Evolutionary conservation across 2,797 vertebrate genomes (phyloP), one percentile per base, ranked within the genome.

Genomic region (Pangasius macronema): DNA sequence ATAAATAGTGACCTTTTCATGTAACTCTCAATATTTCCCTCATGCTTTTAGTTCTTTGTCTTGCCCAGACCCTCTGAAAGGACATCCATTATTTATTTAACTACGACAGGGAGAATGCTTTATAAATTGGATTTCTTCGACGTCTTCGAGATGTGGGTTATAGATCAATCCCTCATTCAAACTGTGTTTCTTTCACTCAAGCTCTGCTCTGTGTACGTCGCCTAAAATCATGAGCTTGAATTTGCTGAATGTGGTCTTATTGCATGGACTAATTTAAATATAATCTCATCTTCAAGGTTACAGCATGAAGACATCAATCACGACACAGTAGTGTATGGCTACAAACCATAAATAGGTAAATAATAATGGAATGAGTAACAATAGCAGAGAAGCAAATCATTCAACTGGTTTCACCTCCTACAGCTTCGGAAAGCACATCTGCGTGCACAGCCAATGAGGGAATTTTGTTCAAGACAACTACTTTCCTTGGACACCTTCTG

Each of bases 41-140:
- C 86, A 88, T 75, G 86, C 89, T 87, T 88, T 91, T 87, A 88
- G 85, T 89, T 88, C 86, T 91, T 90, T 91, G 88, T 91, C 85
- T 89, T 89, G 85, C 75, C 84, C 51, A 83, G 85, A 88, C 86
- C 51, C 57, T 79, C 68, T 81, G 89, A 90, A 89, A 88, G 67
- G 83, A 85, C 84, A 89, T 91, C 82, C 82, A 89, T 91, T 91
- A 90, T 91, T 91, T 91, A 91, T 91, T 85, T 89, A 90, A 91
- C 91, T 89, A 82, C 57, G 87, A 70, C 63, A 7, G 53, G 68
- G 85, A 83, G 72, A 90, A 89, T 89, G 87, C 87, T 91, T 91
- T 91, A 87, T 89, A 90, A 86, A 91, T 91, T 85, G 73, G 80
- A 87, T 82, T 89, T 90, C 51, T 72, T 85, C 68, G 53, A 67